A percentile compares a stretch with the other conserved stretches of the same genome.
phyloP scores from a whole-genome alignment of 2,888 invertebrate genomes.

The Euclidia mi region DNA sequence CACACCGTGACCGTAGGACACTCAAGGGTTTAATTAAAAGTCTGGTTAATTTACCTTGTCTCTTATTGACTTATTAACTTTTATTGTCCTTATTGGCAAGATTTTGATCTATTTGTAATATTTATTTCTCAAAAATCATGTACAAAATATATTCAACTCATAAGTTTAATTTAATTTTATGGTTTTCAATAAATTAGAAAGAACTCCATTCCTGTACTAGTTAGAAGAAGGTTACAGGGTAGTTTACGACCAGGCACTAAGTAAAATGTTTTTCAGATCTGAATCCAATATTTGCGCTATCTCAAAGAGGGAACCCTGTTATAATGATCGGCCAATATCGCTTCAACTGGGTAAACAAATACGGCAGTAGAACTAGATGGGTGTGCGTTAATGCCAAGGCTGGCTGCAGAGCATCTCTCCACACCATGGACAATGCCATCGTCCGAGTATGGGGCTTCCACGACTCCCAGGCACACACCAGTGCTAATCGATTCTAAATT shows the following conservation, averaged over 20 bases:
- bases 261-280: slow-evolving; percentile 73
- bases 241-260: slow-evolving; percentile 53
- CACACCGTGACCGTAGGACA: no score
- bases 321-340: slow-evolving; percentile 88
- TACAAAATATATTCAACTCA: no score
- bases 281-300: slow-evolving; percentile 84
- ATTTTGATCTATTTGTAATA: no score
- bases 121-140: no score
- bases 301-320: slow-evolving; percentile 85
- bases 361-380: slow-evolving; percentile 83
- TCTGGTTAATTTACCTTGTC: no score
- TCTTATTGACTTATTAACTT: no score
- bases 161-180: no score
- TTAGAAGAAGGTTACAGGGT: no score
- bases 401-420: slow-evolving; percentile 84
- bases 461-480: slow-evolving; percentile 82
- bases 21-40: no score
- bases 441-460: slow-evolving; percentile 87
- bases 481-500: slow-evolving; percentile 83
- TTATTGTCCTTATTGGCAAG: no score
- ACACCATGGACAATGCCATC: slow-evolving; percentile 85
- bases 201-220: no score
- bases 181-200: no score
- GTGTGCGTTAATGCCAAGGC: slow-evolving; percentile 87
- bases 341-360: slow-evolving; percentile 85